Evolutionary conservation across 2,888 invertebrate genomes (phyloP), one percentile per base, ranked within the genome.

Genomic region (Junonia oenone): DNA sequence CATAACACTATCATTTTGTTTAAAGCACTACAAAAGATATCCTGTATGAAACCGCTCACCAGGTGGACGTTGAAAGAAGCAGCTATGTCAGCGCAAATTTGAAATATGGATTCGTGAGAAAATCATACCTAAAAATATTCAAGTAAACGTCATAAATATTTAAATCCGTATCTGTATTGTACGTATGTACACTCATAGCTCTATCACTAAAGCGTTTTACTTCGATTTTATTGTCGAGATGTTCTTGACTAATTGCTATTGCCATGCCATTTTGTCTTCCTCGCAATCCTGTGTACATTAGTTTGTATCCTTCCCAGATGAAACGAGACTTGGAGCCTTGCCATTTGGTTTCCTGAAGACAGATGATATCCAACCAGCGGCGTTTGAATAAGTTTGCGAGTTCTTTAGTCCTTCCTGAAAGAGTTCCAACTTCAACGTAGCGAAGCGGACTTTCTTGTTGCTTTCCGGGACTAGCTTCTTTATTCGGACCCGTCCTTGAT

Each of bases 221-320:
- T 29, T 29, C 29, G 9, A 29, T 9, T 29, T 6, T 9, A 9
- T 9, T 6, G 9, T 29, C 29, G 6, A 8, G 29, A 29, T 8
- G 9, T 6, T 29, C 8, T 29, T 29, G 6, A 9, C 9, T 9
- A 8, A 29, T 8, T 29, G 9, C 29, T 8, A 29, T 29, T 6
- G 8, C 29, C 6, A 29, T 8, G 6, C 29, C 29, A 29, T 29
- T 29, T 9, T 29, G 29, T 22, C 22, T 22, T 9, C 1, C 29
- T 9, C 29, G 6, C 9, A 8, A 8, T 29, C 29, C 29, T 8
- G 6, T 6, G 9, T 29, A 29, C 6, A 29, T 29, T 9, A 35
- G 33, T 8, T 33, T 62, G 9, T 59, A 64, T 3, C 40, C 40
- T 2, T 27, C 4, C 3, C 50, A 27, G 1, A 50, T 26, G 4